phyloP scores from a whole-genome alignment of 2,113 vertebrate genomes.

The Artemisiospiza belli region DNA sequence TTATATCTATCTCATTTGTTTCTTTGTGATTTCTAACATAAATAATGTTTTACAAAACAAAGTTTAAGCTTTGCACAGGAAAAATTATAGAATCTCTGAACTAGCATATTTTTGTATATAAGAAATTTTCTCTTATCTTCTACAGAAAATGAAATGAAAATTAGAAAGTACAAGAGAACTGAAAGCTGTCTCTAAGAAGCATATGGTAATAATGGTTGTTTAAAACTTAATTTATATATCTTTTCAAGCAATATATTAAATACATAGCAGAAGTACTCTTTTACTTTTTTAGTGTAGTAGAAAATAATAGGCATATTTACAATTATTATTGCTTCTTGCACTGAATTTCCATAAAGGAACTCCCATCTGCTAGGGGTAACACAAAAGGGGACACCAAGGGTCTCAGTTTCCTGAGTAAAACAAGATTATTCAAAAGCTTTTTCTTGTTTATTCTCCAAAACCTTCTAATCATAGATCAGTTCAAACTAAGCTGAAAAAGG shows the following conservation, averaged over 20 bases:
- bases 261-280: neutral
- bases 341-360: neutral
- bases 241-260: neutral
- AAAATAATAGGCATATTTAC: neutral
- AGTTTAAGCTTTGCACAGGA: neutral
- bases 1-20: neutral
- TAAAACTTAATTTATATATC: neutral
- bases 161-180: neutral
- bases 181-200: neutral
- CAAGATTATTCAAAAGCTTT: neutral
- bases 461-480: neutral
- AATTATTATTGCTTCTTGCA: neutral
- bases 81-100: neutral
- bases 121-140: neutral
- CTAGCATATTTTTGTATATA: neutral
- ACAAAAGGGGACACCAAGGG: fast-evolving
- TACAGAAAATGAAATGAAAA: neutral
- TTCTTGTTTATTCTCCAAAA: neutral
- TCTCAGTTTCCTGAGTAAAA: neutral
- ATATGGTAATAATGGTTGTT: neutral
- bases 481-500: neutral
- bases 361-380: fast-evolving
- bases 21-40: neutral
- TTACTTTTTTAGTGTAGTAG: neutral
- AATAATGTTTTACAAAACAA: neutral